Conservation (phyloP, 2,888 invertebrate genomes). For the Drosophila nr. fundita region DNA sequence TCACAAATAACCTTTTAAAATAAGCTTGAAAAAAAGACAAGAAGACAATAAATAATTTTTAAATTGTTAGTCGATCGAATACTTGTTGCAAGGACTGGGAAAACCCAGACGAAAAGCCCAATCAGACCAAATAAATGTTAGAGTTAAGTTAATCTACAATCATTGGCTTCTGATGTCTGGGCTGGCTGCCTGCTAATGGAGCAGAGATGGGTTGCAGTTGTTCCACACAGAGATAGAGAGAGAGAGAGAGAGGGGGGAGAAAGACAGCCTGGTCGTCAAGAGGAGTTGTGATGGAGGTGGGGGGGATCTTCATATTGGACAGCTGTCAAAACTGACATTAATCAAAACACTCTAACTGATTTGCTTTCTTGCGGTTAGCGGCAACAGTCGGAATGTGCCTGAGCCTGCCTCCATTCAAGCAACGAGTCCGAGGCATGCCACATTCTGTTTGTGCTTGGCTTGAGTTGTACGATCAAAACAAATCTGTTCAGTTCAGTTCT, state of each 20-base stretch:
- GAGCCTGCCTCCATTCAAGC: slow-evolving; percentile 24
- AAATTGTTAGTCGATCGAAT: background rate
- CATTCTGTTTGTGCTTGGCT: slow-evolving; percentile 23
- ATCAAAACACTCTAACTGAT: slow-evolving; percentile 75
- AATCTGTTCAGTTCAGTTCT: slow-evolving; percentile 8
- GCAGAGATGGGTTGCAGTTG: slow-evolving; percentile 1
- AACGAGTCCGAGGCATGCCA: slow-evolving; percentile 15
- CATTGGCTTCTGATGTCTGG: background rate
- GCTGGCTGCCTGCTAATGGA: slow-evolving; percentile 18
- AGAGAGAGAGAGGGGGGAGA: background rate
- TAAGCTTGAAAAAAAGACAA: background rate
- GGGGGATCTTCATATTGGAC: slow-evolving; percentile 48
- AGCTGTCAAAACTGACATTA: slow-evolving; percentile 78
- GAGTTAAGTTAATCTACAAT: background rate
- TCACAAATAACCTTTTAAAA: background rate
- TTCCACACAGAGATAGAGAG: background rate
- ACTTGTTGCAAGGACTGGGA: background rate
- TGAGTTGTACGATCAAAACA: slow-evolving; percentile 54
- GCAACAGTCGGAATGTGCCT: slow-evolving; percentile 19
- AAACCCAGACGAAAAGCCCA: background rate
- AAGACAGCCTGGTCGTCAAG: slow-evolving; percentile 2
- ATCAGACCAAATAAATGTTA: background rate
- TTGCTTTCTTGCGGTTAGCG: slow-evolving; percentile 33
- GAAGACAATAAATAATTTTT: background rate
- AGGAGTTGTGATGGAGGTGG: background rate